These are phyloP conservation scores for Tichodroma muraria DNA, from an alignment of 2,113 vertebrate species.

Conservation along the genomic window DNA sequence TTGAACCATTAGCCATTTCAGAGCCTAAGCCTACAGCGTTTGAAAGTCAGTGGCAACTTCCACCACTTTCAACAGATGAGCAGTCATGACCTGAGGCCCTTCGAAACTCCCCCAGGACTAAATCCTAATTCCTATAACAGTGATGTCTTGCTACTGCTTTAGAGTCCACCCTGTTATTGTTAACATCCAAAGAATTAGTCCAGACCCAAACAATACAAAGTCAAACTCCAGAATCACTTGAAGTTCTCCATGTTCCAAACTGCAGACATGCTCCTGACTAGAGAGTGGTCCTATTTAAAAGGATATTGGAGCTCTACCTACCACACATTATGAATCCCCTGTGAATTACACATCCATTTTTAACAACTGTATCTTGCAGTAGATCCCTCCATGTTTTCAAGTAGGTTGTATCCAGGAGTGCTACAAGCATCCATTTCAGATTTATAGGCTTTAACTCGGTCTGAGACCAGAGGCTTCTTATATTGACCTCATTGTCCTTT, in stretches of 20 bases:
- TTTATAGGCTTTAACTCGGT: not conserved
- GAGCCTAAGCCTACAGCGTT: not conserved
- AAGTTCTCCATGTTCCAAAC: not conserved
- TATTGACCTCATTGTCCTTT: not conserved
- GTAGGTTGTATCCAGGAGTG: not conserved
- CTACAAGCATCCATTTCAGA: not conserved
- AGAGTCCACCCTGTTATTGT: not conserved
- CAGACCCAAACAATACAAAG: not conserved
- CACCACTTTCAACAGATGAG: not conserved
- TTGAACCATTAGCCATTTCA: not conserved
- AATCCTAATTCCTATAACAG: not conserved
- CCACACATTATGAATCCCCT: not conserved
- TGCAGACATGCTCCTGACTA: not conserved
- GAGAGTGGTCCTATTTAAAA: not conserved
- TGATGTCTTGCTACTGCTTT: not conserved
- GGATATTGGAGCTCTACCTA: not conserved
- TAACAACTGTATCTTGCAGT: not conserved
- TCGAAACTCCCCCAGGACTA: not conserved
- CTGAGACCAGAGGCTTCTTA: not conserved
- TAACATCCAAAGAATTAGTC: not conserved
- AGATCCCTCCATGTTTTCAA: not conserved
- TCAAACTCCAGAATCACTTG: not conserved
- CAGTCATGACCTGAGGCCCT: not conserved
- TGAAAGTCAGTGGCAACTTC: not conserved
- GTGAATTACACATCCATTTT: not conserved